Conservation (phyloP, 2,797 vertebrate species). For the Eulemur albifrons region DNA sequence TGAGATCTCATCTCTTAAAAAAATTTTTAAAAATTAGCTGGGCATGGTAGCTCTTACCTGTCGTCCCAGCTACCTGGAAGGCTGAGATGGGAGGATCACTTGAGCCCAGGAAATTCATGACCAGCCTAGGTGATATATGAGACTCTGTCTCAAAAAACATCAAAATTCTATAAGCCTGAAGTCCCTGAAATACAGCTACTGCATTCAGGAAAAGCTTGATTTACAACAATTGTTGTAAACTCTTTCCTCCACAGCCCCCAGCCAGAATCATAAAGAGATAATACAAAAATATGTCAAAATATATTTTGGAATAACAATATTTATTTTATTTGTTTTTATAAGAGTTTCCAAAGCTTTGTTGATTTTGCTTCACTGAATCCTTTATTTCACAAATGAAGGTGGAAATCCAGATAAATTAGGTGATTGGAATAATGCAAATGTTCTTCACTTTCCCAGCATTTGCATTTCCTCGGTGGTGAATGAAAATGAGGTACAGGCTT, state of each 20-base stretch:
- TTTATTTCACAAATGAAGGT: constrained; percentile 37
- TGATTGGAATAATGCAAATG: neutral
- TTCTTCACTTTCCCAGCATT: neutral
- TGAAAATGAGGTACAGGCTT: neutral
- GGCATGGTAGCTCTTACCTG: neutral
- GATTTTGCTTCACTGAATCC: constrained; percentile 7
- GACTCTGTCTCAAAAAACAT: neutral
- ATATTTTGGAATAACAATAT: neutral
- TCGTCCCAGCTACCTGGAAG: neutral
- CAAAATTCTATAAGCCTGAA: neutral
- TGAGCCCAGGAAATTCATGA: neutral
- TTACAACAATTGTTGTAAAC: neutral
- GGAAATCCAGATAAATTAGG: constrained; percentile 28
- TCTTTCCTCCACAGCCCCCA: neutral
- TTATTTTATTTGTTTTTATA: constrained; percentile 19
- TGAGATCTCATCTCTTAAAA: no score
- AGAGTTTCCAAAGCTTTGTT: constrained; percentile 1
- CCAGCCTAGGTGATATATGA: neutral
- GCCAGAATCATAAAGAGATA: neutral
- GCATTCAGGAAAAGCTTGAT: neutral
- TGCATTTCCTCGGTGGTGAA: neutral
- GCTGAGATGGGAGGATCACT: neutral
- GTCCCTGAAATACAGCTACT: neutral
- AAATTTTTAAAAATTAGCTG: neutral
- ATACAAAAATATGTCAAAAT: neutral